Conservation (phyloP, 1,140 invertebrate species). For the Paramacrobiotus metropolitanus region DNA sequence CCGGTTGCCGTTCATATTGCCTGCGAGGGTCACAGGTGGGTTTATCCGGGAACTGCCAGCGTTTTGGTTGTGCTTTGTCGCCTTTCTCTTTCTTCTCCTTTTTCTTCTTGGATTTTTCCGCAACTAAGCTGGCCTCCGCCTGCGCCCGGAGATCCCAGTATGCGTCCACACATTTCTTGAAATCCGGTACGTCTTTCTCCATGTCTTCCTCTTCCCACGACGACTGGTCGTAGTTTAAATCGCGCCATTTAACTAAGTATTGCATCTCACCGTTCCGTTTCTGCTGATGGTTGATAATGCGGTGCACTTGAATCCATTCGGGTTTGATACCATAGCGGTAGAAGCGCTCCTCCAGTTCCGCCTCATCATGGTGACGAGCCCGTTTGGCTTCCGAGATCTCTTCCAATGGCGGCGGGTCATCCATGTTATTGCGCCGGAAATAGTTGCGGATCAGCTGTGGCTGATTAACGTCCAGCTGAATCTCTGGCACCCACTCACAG, state of each 20-base stretch:
- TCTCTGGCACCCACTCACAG: slow-evolving; percentile 83
- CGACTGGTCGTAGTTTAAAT: slow-evolving; percentile 84
- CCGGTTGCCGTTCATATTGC: slow-evolving; percentile 79
- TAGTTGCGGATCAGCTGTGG: slow-evolving; percentile 79
- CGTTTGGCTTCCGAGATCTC: slow-evolving; percentile 20
- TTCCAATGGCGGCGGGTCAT: slow-evolving; percentile 79
- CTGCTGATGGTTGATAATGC: slow-evolving; percentile 60
- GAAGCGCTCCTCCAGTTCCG: slow-evolving; percentile 23
- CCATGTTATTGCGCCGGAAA: slow-evolving; percentile 86
- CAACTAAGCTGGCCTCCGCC: slow-evolving; percentile 11
- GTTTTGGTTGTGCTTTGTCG: slow-evolving; percentile 5
- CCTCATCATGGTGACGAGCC: slow-evolving; percentile 16
- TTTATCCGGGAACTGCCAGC: slow-evolving; percentile 8
- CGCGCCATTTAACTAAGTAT: slow-evolving; percentile 94
- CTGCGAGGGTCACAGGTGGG: slow-evolving; percentile 37
- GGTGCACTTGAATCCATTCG: slow-evolving; percentile 79
- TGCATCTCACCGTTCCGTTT: slow-evolving; percentile 52
- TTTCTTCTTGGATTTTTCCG: slow-evolving; percentile 17
- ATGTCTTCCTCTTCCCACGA: slow-evolving; percentile 78
- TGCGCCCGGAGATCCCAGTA: slow-evolving; percentile 40
- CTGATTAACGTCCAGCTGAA: slow-evolving; percentile 86
- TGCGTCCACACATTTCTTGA: slow-evolving; percentile 65
- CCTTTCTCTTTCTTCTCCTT: slow-evolving; percentile 21
- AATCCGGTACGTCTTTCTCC: slow-evolving; percentile 54
- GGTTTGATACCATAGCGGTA: slow-evolving; percentile 74